Conservation (phyloP, 2,113 vertebrate genomes). For the Balaeniceps rex region DNA sequence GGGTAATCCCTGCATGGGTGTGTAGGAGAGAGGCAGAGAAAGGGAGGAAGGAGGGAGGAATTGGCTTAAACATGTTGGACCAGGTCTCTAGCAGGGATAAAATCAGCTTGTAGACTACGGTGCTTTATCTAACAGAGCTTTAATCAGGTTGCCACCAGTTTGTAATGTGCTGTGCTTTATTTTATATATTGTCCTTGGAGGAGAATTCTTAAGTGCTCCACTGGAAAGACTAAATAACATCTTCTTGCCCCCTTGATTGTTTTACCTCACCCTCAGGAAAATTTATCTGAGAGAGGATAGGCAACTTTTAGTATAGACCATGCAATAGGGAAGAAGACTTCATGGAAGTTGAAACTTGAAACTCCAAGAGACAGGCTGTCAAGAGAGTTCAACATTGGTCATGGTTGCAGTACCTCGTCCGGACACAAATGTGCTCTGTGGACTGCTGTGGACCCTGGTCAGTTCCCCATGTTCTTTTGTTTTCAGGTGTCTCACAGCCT, state of each 20-base stretch:
- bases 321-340: background rate
- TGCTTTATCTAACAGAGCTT: background rate
- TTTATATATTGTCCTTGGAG: background rate
- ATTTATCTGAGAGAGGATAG: background rate
- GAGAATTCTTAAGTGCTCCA: background rate
- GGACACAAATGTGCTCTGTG: background rate
- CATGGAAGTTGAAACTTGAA: background rate
- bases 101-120: background rate
- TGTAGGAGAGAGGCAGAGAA: background rate
- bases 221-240: background rate
- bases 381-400: background rate
- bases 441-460: background rate
- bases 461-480: accelerated
- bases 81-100: background rate
- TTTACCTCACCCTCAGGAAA: background rate
- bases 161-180: background rate
- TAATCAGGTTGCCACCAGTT: background rate
- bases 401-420: background rate
- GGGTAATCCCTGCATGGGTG: background rate
- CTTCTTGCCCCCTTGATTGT: background rate
- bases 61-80: background rate
- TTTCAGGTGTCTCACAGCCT: background rate
- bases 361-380: background rate
- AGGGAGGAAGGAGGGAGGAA: background rate
- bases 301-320: background rate